Evolutionary conservation across 1,140 invertebrate genomes (phyloP).

Genomic region (Bombus terrestris): DNA sequence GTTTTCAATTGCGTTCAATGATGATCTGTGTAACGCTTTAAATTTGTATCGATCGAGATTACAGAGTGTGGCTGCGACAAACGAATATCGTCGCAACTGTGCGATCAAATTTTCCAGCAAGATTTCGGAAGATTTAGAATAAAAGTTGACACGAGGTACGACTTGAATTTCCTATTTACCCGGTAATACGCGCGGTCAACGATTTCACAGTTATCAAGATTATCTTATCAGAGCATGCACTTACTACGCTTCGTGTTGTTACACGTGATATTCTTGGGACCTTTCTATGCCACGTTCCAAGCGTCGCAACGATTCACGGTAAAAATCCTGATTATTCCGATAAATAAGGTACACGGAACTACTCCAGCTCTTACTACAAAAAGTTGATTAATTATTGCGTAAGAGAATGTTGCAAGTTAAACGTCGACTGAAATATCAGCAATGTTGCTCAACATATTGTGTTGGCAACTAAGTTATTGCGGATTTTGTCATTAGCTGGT

Average conservation of each 20-base stretch:
- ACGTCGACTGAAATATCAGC: background rate
- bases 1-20: background rate
- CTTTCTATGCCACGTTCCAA: background rate
- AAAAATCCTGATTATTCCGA: background rate
- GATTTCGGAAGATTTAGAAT: background rate
- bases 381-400: background rate
- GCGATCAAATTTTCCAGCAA: background rate
- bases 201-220: background rate
- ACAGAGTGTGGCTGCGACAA: too few species aligned
- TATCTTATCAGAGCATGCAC: conserved; percentile 20
- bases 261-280: background rate
- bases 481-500: too few species aligned
- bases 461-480: too few species aligned
- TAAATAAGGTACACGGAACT: background rate
- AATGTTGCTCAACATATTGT: background rate
- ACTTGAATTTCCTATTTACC: background rate
- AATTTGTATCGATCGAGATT: background rate
- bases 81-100: background rate
- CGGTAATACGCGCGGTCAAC: conserved; percentile 3
- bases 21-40: background rate
- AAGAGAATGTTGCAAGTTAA: background rate
- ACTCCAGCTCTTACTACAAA: too few species aligned
- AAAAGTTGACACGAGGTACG: background rate
- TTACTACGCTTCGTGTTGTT: background rate
- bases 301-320: background rate